phyloP scores from a whole-genome alignment of 2,797 vertebrate genomes.

The Labeo calbasu region DNA sequence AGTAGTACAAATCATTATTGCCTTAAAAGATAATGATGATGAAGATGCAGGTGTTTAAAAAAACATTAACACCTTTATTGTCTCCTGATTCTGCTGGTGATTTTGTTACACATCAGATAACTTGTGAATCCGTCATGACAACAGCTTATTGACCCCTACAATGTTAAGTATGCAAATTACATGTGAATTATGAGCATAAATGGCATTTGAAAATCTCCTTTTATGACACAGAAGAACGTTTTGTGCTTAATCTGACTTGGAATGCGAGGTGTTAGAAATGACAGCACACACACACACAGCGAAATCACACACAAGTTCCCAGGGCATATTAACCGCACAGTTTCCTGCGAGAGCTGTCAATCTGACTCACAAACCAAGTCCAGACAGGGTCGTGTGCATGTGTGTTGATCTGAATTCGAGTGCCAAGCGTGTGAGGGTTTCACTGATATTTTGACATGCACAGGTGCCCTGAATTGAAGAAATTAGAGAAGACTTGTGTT shows the following conservation, averaged over 20 bases:
- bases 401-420: conserved; percentile 1
- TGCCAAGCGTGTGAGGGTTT: conserved; percentile 22
- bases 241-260: conserved; percentile 81
- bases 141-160: neutral
- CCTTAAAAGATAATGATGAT: conserved; percentile 13
- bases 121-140: neutral
- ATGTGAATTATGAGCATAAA: conserved; percentile 47
- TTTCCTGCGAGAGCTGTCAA: conserved; percentile 82
- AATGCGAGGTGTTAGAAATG: conserved; percentile 73
- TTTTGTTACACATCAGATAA: neutral
- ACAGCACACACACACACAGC: conserved; percentile 74
- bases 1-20: conserved; percentile 2
- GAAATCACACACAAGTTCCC: conserved; percentile 74
- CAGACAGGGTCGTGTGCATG: conserved; percentile 39
- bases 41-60: neutral
- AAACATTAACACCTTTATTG: conserved; percentile 1
- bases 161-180: conserved; percentile 45
- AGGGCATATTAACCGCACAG: conserved; percentile 79
- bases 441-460: conserved; percentile 25
- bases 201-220: conserved; percentile 60
- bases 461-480: conserved; percentile 18
- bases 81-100: neutral
- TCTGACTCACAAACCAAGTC: conserved; percentile 75
- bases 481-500: conserved; percentile 37
- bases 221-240: conserved; percentile 71